These are phyloP conservation scores for Hylia prasina DNA, from an alignment of 2,113 vertebrate genomes.

Conservation along the genomic window DNA sequence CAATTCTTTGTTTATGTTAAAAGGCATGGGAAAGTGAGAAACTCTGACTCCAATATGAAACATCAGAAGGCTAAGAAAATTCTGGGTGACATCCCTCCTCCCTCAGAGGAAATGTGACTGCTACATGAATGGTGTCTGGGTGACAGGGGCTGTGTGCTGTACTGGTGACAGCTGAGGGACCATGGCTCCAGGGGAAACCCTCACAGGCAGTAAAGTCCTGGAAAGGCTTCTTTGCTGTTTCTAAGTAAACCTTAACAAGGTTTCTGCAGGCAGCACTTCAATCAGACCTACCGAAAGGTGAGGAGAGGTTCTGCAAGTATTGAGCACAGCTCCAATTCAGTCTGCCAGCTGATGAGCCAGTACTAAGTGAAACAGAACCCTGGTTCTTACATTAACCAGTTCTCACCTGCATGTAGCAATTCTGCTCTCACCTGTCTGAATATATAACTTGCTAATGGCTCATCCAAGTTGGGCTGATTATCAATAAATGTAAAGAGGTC, in stretches of 20 bases:
- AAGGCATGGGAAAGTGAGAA: no score
- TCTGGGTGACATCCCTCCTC: no score
- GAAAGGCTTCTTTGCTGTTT: background rate
- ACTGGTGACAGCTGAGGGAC: background rate
- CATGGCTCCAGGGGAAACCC: background rate
- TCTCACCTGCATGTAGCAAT: background rate
- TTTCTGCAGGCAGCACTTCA: background rate
- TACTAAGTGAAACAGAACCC: background rate
- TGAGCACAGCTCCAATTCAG: background rate
- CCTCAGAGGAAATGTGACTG: background rate
- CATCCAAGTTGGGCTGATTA: slow-evolving; percentile 84
- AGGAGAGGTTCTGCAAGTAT: background rate
- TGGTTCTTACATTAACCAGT: background rate
- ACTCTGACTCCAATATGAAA: no score
- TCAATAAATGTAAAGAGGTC: slow-evolving; percentile 96
- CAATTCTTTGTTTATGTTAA: no score
- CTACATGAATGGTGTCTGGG: rapidly evolving
- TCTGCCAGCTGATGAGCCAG: background rate
- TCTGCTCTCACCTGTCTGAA: slow-evolving; percentile 85
- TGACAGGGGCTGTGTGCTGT: background rate
- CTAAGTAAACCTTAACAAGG: background rate
- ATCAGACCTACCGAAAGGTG: background rate
- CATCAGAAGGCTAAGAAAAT: no score
- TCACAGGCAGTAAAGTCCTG: background rate
- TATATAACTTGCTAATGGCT: slow-evolving; percentile 89